Base-by-base conservation (phyloP, 2,113 vertebrate species). In the Dinomys branickii region DNA sequence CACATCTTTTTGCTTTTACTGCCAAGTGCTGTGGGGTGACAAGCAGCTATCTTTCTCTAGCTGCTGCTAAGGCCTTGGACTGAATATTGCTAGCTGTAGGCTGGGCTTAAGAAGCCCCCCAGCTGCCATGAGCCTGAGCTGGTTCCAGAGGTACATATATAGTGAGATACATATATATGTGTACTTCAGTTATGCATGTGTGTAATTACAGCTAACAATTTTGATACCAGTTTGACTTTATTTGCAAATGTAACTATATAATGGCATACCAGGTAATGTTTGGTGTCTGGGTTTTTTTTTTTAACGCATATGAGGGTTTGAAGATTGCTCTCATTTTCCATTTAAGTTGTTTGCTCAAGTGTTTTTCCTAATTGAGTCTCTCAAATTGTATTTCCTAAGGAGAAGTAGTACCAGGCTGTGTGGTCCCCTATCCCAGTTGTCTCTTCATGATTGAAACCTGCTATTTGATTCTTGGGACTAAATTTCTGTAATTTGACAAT, bases 401-500 rank as follows among this genome's bases (percentile, higher is more conserved):
- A 26, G 19, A 63, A 95, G 61, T 26, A 54, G 28, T 44, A 5
- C 44, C 35, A 47, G 67, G n/a, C 22, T 47, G 67, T 54, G 30
- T 6, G 12, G 50, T 65, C 44, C 44, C 30, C 13, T 65, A 17
- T 7, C 65, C 71, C 11, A 20, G 4, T 35, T 77, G 9, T 91
- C 41, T 71, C 5, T 65, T 81, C 30, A 38, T 73, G 77, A 44
- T 5, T 71, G 54, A 12, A 56, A 63, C 35, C 86, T 94, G 35
- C 59, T 41, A 1, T 88, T 67, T 86, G 65, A 38, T 61, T 71
- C n/a, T 89, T 59, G 33, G 59, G 12, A 52, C 44, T 93, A 61
- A 83, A 67, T 80, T 59, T 95, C 13, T 81, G 16, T 58, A n/a
- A 11, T 93, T 83, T 54, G 61, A 81, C 90, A 86, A 92, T 47